Evolutionary conservation across 2,888 invertebrate species (phyloP).

Genomic region (Ennomos fuscantarius): DNA sequence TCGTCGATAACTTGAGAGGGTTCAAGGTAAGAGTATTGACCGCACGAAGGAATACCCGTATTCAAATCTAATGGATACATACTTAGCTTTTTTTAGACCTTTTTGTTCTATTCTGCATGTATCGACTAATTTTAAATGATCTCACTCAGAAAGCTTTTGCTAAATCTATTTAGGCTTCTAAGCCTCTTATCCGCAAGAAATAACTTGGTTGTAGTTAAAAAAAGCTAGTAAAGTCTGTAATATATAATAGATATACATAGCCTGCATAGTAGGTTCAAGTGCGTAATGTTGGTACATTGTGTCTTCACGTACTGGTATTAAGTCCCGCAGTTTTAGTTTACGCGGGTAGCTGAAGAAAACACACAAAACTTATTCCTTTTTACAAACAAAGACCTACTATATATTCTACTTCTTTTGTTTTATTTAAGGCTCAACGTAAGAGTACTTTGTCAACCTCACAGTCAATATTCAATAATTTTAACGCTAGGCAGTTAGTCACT

Average conservation of each 20-base stretch:
- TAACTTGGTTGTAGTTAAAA: slow-evolving; percentile 1
- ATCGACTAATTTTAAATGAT: no score
- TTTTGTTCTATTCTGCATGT: no score
- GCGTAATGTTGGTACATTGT: background rate
- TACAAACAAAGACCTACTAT: no score
- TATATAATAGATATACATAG: background rate
- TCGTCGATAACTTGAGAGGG: slow-evolving; percentile 94
- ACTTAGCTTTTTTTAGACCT: background rate
- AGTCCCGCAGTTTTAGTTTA: slow-evolving; percentile 5
- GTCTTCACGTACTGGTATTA: background rate
- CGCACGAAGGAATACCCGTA: background rate
- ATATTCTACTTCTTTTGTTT: no score
- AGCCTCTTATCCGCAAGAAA: background rate
- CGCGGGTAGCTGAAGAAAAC: slow-evolving; percentile 1
- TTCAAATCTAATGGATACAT: background rate
- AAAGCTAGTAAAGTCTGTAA: background rate
- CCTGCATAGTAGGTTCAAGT: background rate
- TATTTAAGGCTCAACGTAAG: background rate
- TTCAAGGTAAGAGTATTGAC: slow-evolving; percentile 88
- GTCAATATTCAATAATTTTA: slow-evolving; percentile 26
- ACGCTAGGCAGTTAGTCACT: slow-evolving; percentile 26
- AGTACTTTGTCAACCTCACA: slow-evolving; percentile 1
- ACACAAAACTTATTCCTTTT: background rate
- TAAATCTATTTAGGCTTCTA: no score
- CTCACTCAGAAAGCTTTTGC: slow-evolving; percentile 1